These are phyloP conservation scores for Alosa sapidissima DNA, from an alignment of 2,797 vertebrate genomes.

Conservation along the genomic window DNA sequence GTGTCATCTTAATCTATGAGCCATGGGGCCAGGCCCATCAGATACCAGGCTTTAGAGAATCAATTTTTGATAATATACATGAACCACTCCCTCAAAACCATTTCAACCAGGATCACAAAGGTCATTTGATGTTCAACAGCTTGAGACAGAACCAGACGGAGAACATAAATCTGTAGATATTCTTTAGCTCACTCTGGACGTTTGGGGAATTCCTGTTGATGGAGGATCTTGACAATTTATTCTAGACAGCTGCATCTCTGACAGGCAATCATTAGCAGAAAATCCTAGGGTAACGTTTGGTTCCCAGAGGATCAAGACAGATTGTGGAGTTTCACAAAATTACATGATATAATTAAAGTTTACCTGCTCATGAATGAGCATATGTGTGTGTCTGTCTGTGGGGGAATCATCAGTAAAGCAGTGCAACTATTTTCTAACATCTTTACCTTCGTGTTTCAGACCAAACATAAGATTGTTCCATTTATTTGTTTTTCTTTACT, in stretches of 20 bases:
- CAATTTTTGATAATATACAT: neutral
- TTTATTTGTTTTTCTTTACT: neutral
- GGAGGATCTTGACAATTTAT: conserved; percentile 77
- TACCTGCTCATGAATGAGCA: conserved; percentile 65
- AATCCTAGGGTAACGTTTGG: conserved; percentile 77
- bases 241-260: conserved; percentile 82
- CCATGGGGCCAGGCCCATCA: neutral
- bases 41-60: neutral
- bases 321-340: conserved; percentile 76
- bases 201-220: conserved; percentile 77
- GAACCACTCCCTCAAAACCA: neutral
- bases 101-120: neutral
- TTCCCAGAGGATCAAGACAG: conserved; percentile 76
- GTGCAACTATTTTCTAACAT: neutral
- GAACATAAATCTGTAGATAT: conserved; percentile 28
- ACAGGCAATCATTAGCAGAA: conserved; percentile 81
- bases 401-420: neutral
- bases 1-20: conserved; percentile 22
- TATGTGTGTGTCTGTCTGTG: neutral
- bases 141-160: neutral
- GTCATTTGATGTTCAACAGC: neutral
- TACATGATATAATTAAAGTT: conserved; percentile 81
- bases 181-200: conserved; percentile 54
- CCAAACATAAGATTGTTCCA: neutral
- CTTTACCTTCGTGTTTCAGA: neutral